Evolutionary conservation across 2,888 invertebrate genomes (phyloP), one percentile per base, ranked within the genome.

Genomic region (Nemotelus pantherinus): DNA sequence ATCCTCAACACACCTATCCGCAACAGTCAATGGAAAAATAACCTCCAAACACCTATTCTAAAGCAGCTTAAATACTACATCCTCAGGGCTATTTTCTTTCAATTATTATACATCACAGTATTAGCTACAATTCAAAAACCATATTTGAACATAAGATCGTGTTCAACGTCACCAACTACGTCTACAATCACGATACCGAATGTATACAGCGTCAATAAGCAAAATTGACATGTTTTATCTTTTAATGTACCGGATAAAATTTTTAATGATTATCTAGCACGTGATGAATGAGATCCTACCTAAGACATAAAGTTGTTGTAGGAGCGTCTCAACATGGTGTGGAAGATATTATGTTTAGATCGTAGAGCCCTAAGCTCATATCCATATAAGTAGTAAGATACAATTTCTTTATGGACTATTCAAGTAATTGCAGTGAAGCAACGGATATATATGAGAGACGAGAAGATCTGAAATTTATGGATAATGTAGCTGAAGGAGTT

Each of bases 211-310:
- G 71, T 75, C 77, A 78, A 79, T 78, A 77, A 77, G 65, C 64
- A 57, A 78, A 79, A 78, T 78, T 79, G 78, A 78, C 78, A 79
- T 78, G 79, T 76, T 79, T 79, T 78, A 74, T 76, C 72, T 77
- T 77, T 82, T 83, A 83, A 79, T 78, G 77, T 76, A 80, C 79
- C 82, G 82, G 82, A 81, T 81, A 81, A 82, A 83, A 83, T 83
- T 81, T 80, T 82, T 83, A 83, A 83, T 83, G 83, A 82, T 82
- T 82, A 82, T 82, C 81, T 82, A 81, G 80, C 82, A 82, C 81
- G 82, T 82, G 81, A 80, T 79, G 79, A 72, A 75, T 63, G 64
- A 41, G 55, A 48, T 75, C 53, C 43, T 10, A 76, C 25, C 25
- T 25, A 25, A 25, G 25, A 25, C 25, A 25, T 25, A 25, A 25